phyloP scores from a whole-genome alignment of 1,140 invertebrate species.

The Cydia pomonella region DNA sequence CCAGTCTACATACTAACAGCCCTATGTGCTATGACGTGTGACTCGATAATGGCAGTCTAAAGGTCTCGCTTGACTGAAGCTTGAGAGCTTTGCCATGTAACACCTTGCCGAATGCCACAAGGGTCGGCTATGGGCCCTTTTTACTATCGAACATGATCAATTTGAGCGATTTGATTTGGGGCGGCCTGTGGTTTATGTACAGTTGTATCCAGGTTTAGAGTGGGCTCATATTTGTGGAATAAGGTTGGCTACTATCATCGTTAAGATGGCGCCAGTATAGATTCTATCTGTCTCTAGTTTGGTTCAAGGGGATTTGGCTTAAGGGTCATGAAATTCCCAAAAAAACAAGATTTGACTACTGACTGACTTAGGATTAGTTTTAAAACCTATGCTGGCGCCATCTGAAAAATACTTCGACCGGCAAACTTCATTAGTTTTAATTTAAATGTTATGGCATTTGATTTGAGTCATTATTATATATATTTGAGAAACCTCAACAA shows the following conservation, averaged over 20 bases:
- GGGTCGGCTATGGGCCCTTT: constrained; percentile 45
- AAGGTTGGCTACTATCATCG: neutral
- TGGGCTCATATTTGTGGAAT: neutral
- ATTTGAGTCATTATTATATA: too few species aligned
- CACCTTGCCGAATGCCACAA: constrained; percentile 46
- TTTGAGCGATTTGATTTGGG: neutral
- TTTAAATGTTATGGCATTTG: too few species aligned
- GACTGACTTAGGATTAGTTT: too few species aligned
- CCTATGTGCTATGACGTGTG: constrained; percentile 46
- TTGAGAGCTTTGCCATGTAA: constrained; percentile 73
- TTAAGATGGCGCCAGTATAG: too few species aligned
- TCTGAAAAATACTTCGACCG: too few species aligned
- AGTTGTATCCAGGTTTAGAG: neutral
- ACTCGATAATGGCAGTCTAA: constrained; percentile 73
- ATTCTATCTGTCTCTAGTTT: too few species aligned
- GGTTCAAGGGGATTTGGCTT: too few species aligned
- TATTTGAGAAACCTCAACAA: too few species aligned
- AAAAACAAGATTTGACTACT: too few species aligned
- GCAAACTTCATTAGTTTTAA: too few species aligned
- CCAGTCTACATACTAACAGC: constrained; percentile 43
- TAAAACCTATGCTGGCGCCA: too few species aligned
- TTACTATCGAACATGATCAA: constrained; percentile 39
- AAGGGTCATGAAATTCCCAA: too few species aligned
- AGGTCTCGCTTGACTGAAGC: constrained; percentile 67
- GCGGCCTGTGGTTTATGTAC: neutral